Conservation (phyloP, 2,888 invertebrate genomes). For the Liopterus haemorrhoidalis region DNA sequence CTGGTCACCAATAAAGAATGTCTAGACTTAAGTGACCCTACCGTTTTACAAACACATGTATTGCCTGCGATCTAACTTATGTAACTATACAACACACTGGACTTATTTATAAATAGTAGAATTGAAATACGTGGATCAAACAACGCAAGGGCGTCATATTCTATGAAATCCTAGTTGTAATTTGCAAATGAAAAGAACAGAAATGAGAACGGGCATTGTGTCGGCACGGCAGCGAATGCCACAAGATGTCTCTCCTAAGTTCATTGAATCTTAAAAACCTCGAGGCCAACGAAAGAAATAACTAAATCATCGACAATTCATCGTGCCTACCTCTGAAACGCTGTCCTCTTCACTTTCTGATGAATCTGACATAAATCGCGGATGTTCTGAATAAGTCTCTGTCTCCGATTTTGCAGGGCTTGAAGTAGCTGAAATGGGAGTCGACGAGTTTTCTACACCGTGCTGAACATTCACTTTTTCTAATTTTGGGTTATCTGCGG, state of each 20-base stretch:
- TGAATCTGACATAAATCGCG: constrained; percentile 87
- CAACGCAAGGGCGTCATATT: constrained; percentile 12
- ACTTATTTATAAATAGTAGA: constrained; percentile 18
- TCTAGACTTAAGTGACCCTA: too few relatives aligned
- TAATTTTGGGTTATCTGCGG: constrained; percentile 75
- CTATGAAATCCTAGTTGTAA: constrained; percentile 17
- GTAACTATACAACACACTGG: constrained; percentile 10
- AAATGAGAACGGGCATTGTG: constrained; percentile 24
- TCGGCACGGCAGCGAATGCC: constrained; percentile 34
- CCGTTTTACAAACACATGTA: too few relatives aligned
- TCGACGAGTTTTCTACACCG: constrained; percentile 65
- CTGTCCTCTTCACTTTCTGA: constrained; percentile 96
- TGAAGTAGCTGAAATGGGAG: constrained; percentile 78
- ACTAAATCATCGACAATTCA: constrained; percentile 32
- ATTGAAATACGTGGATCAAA: constrained; percentile 12
- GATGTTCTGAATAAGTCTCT: constrained; percentile 80
- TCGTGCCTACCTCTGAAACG: constrained; percentile 80
- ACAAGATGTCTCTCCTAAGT: constrained; percentile 64
- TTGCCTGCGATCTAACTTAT: too few relatives aligned
- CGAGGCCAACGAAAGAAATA: constrained; percentile 34
- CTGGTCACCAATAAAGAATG: not conserved
- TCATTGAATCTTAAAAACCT: constrained; percentile 48
- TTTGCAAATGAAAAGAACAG: constrained; percentile 21
- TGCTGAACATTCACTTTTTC: constrained; percentile 70
- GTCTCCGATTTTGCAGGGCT: constrained; percentile 80